Evolutionary conservation across 2,888 invertebrate genomes (phyloP), one percentile per base, ranked within the genome.

Genomic region (Macropis europaea): DNA sequence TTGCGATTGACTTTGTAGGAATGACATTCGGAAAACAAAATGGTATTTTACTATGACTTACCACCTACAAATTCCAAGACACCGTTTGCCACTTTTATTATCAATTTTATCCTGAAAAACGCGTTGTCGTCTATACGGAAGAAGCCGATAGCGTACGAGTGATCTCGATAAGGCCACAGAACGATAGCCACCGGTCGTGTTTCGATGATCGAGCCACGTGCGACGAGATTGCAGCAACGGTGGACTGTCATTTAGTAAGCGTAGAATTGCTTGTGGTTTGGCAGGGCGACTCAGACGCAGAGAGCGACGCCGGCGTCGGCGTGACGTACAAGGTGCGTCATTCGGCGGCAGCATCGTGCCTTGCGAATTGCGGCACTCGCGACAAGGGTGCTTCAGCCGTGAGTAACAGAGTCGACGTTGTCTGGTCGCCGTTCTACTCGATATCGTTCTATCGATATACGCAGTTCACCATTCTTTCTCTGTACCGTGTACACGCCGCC

Each of bases 291-390:
- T 90, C 89, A 72, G 90, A 90, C 77, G 89, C 86, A 66, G 90
- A 90, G 83, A 89, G 89, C 84, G 92, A 92, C 84, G 88, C 91
- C 86, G 92, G 92, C 85, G 93, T 93, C 90, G 94, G 94, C 90
- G 94, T 94, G 82, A 94, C 94, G 84, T 94, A 94, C 91, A 93
- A 93, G 86, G 83, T 88, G 79, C 89, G 90, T 83, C 88, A 87
- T 85, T 89, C 90, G 82, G 88, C 89, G 82, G 88, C 89, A 76
- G 88, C 89, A 75, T 89, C 90, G 77, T 90, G 90, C 82, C 88
- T 90, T 78, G 89, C 89, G 62, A 90, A 89, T 87, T 90, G 90
- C 75, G 81, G 87, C 68, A 85, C 86, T 71, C 88, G 90, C 62
- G 90, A 90, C 82, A 90, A 89, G 85, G 87, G 86, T 84, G 86